Evolutionary conservation across 2,797 vertebrate species (phyloP).

Genomic region (Loris lydekkerianus): DNA sequence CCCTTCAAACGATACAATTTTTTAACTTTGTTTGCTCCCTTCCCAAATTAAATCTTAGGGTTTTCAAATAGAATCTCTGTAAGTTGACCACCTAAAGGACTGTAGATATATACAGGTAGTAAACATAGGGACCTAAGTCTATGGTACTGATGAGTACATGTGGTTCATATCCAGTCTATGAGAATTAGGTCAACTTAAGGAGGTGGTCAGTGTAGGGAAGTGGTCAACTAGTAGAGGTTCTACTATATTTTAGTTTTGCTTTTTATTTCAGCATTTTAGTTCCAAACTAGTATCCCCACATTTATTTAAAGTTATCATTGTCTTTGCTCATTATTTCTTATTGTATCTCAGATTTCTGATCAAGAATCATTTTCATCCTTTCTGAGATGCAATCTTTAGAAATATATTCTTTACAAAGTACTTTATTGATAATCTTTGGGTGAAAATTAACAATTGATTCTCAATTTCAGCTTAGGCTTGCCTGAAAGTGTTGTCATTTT

Average conservation of each 20-base stretch:
- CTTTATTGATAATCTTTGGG: background rate
- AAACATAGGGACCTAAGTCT: no score
- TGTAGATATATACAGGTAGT: no score
- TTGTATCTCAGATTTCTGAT: background rate
- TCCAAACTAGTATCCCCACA: background rate
- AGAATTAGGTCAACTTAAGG: no score
- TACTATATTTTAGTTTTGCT: background rate
- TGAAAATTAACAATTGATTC: background rate
- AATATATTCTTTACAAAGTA: background rate
- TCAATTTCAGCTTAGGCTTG: background rate
- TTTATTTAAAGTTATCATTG: background rate
- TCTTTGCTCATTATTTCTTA: background rate
- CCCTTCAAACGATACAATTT: background rate
- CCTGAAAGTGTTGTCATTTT: background rate
- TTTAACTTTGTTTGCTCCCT: background rate
- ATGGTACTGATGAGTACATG: no score
- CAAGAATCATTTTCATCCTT: background rate
- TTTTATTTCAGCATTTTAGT: background rate
- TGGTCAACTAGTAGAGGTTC: no score
- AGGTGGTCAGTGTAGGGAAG: no score
- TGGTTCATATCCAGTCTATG: no score
- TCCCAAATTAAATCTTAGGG: background rate
- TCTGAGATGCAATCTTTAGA: background rate
- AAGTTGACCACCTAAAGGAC: no score
- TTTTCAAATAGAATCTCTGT: background rate